Evolutionary conservation across 2,797 vertebrate genomes (phyloP), one percentile per base, ranked within the genome.

Genomic region (Phyllotis vaccarum): DNA sequence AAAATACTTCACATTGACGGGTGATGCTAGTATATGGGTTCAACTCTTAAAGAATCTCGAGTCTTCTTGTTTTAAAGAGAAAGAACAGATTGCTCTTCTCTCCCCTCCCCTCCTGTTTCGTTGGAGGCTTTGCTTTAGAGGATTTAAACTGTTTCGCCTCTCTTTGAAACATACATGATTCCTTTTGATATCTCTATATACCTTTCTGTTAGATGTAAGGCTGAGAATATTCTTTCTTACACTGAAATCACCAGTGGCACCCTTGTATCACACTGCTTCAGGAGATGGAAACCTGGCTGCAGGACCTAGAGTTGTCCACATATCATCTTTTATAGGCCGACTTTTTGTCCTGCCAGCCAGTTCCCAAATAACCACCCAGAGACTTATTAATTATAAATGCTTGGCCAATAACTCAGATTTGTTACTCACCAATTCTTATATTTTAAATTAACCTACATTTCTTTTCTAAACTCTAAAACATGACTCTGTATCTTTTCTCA

Each of bases 1-100:
- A 49, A n/a, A n/a, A n/a, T n/a, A n/a, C n/a, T 72, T 72, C n/a
- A 40, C 56, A 43, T 19, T 31, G 37, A 19, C 29, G 27, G 19
- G 10, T 17, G 3, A 34, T 60, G 29, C 16, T 70, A 85, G 2
- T 62, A 70, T 87, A 16, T 21, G 95, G 86, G 83, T 70, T 70
- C 49, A 83, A 86, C 87, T 93, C 90, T 49, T 86, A 96, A 93
- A 72, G 75, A 93, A 95, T 0, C 16, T 88, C 87, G 76, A 43
- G 74, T 78, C 9, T 80, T 43, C 19, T 29, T 56, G 34, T 85
- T 86, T n/a, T 58, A 95, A 94, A 85, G 22, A 34, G 22, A 40
- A 5, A 54, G 56, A 80, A 43, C 16, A 86, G 19, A 88, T 81
- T 66, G 8, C 19, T 62, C 58, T 60, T 29, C 2, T 6, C 49